Conservation (phyloP, 2,113 vertebrate genomes). For the Gadus chalcogrammus region DNA sequence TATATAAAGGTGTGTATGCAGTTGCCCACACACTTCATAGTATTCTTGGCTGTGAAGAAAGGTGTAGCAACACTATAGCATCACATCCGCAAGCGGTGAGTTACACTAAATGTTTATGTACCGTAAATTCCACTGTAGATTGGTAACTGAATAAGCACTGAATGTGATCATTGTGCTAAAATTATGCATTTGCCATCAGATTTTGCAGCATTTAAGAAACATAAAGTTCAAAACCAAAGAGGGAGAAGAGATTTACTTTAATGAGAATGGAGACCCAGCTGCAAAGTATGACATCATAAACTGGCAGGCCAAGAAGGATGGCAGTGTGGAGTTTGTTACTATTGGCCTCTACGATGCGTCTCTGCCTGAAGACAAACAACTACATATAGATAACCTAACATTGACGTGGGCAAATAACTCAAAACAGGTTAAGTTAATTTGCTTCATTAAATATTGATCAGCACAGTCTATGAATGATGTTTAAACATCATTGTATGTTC, state of each 20-base stretch:
- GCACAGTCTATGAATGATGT: not conserved
- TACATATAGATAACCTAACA: constrained; percentile 46
- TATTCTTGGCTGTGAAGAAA: constrained; percentile 50
- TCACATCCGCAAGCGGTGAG: constrained; percentile 55
- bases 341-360: constrained; percentile 67
- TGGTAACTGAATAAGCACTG: not conserved
- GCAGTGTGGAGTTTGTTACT: constrained; percentile 56
- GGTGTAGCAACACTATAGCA: constrained; percentile 41
- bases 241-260: constrained; percentile 65
- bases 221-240: constrained; percentile 65
- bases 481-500: not conserved
- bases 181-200: constrained; percentile 31
- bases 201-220: constrained; percentile 54
- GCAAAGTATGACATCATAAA: constrained; percentile 73
- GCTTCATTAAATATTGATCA: not conserved
- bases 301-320: constrained; percentile 58
- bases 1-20: constrained; percentile 73
- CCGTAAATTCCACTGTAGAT: no score
- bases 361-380: constrained; percentile 41
- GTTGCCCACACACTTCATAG: constrained; percentile 64
- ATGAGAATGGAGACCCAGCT: constrained; percentile 63
- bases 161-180: not conserved
- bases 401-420: constrained; percentile 59
- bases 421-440: constrained; percentile 38
- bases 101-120: not conserved